Percentiles rank a stretch among this genome's conserved stretches.
Conservation (phyloP, 2,113 vertebrate species). For the Muntiacus muntjak region DNA sequence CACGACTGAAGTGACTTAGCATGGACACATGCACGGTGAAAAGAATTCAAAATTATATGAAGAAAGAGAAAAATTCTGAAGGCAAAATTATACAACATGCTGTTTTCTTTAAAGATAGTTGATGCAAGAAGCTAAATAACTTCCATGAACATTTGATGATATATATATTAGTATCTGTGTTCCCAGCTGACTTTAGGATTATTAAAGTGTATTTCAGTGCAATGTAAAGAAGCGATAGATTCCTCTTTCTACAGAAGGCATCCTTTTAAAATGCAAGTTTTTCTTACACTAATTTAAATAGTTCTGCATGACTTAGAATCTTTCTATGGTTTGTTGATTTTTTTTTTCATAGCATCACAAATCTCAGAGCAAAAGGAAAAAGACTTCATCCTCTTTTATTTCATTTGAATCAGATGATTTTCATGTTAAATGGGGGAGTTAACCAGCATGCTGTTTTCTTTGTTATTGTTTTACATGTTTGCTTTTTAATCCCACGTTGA, state of each 20-base stretch:
- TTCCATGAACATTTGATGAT: neutral
- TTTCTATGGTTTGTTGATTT: neutral
- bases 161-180: neutral
- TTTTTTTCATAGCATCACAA: neutral
- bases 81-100: neutral
- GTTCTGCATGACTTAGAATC: neutral
- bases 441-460: neutral
- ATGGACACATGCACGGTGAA: neutral
- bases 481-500: neutral
- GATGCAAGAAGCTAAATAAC: neutral
- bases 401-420: neutral
- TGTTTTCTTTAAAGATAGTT: constrained; percentile 29
- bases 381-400: neutral
- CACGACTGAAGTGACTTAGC: neutral
- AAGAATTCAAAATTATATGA: neutral
- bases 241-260: neutral
- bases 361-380: neutral
- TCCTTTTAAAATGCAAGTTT: neutral
- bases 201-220: neutral
- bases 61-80: constrained; percentile 35
- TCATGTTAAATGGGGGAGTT: neutral
- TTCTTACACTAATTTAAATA: neutral
- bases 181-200: neutral
- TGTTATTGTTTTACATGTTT: neutral
- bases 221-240: neutral